phyloP scores from a whole-genome alignment of 1,140 invertebrate genomes.

The Eurytemora carolleeae region DNA sequence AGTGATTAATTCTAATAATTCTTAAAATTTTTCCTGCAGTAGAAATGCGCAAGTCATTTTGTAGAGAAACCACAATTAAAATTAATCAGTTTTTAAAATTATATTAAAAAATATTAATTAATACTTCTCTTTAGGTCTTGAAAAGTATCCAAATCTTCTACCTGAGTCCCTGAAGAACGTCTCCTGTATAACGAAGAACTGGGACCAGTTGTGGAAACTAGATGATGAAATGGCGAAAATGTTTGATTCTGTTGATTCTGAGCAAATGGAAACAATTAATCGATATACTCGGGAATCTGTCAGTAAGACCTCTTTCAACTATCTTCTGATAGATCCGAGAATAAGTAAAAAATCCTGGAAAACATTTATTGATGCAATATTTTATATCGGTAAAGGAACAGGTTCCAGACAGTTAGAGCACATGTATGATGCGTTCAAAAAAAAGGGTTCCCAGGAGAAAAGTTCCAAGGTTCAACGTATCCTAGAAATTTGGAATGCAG shows the following conservation, averaged over 20 bases:
- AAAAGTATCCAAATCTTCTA: too few relatives aligned
- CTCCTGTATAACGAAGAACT: not conserved
- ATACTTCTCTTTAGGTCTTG: too few relatives aligned
- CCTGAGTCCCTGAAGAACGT: not conserved
- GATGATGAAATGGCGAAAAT: not conserved
- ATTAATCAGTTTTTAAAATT: too few relatives aligned
- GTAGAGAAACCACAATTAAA: too few relatives aligned
- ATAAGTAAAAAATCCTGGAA: constrained; percentile 49
- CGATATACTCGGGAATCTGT: not conserved
- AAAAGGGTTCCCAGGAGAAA: not conserved
- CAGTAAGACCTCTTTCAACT: constrained; percentile 49
- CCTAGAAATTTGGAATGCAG: constrained; percentile 61
- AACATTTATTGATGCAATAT: constrained; percentile 50
- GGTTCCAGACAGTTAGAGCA: constrained; percentile 62
- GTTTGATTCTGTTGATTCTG: not conserved
- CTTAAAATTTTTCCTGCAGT: too few relatives aligned
- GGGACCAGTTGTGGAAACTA: not conserved
- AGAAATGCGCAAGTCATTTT: too few relatives aligned
- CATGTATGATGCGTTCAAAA: constrained; percentile 57
- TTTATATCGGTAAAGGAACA: constrained; percentile 53
- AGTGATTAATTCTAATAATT: too few relatives aligned
- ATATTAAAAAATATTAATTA: too few relatives aligned
- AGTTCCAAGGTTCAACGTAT: constrained; percentile 42
- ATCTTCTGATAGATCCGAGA: constrained; percentile 67
- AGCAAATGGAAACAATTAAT: not conserved